Evolutionary conservation across 2,888 invertebrate species (phyloP).

Genomic region (Mimumesa dahlbomi): DNA sequence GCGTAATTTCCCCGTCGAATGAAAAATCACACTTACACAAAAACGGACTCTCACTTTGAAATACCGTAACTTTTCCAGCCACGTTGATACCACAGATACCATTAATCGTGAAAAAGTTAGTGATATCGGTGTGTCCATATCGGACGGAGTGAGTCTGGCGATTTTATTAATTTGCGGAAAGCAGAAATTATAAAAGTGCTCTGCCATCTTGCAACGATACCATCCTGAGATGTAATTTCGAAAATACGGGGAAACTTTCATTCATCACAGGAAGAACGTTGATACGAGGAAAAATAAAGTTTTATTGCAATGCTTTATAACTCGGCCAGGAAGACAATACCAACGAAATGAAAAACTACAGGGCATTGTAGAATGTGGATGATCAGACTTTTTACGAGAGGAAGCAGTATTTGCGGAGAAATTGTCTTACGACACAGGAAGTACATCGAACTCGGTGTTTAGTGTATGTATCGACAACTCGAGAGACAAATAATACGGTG

Average conservation of each 20-base stretch:
- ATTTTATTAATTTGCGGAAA: neutral
- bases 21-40: no score
- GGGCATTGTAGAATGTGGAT: conserved; percentile 1
- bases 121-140: no score
- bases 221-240: neutral
- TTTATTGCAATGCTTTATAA: conserved; percentile 1
- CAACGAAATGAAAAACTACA: neutral
- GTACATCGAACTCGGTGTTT: conserved; percentile 2
- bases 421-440: conserved; percentile 13
- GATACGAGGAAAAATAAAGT: neutral
- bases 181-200: neutral
- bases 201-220: neutral
- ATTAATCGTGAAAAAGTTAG: no score
- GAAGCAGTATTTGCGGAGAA: conserved; percentile 17
- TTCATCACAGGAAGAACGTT: neutral
- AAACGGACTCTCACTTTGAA: no score
- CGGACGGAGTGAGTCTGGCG: neutral
- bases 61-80: no score
- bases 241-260: neutral
- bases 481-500: neutral
- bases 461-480: neutral
- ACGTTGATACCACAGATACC: no score
- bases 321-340: neutral
- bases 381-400: conserved; percentile 13
- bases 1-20: no score